Evolutionary conservation across 1,140 invertebrate species (phyloP), one percentile per base, ranked within the genome.

Genomic region (Chymomyza costata): DNA sequence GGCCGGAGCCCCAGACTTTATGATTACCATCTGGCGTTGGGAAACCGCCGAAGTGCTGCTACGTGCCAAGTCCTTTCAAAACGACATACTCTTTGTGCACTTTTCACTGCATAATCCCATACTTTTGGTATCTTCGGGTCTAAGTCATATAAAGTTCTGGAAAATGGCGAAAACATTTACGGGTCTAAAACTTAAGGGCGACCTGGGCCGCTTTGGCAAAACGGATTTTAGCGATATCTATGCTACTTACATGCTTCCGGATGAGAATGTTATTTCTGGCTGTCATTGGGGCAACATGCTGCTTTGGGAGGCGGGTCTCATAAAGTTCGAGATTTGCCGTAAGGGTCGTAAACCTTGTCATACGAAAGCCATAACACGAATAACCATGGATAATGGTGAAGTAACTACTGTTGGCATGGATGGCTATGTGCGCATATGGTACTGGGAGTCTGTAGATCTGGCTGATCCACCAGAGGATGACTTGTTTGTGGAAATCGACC

Each of bases 101-200:
- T 96, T 97, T 84, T 96, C 95, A 3, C 88, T 90, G 0, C 92
- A 91, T 65, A 89, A 93, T 57, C 89, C 91, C 3, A 93, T 92
- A 2, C 90, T 94, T 62, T 86, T 97, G 16, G 92, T 91, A 3
- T 92, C 94, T 1, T 89, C 91, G 63, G 94, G 94, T 1, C 82
- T 84, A 0, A 90, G 89, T 11, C 95, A 97, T 82, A 94, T 97
- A 47, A 94, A 94, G 87, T 95, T 95, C 87, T 97, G 95, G 95
- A 96, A 95, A 89, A 95, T 97, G 91, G 91, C 91, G 0, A 81
- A 90, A 61, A 96, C 95, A 0, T 97, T 96, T 76, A 97, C 95
- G 0, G 95, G 95, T 1, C 84, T 97, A 0, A 97, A 97, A 84
- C 86, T 97, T 1, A 91, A 96, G 86, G 94, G 94, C 2, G 90